Conservation (phyloP, 2,888 invertebrate genomes). For the Muschampia plurimacula region DNA sequence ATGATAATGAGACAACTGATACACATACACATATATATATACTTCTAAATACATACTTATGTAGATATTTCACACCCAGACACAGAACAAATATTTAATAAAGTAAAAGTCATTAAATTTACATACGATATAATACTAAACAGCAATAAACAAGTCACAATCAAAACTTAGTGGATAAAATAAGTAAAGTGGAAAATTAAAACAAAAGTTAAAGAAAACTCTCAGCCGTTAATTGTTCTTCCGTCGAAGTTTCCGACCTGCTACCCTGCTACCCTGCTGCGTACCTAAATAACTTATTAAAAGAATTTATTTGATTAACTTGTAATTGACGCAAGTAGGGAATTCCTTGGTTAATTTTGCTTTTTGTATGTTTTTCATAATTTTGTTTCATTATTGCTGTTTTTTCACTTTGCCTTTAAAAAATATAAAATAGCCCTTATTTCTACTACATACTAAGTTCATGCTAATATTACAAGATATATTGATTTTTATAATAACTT, state of each 20-base stretch:
- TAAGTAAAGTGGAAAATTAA: conserved; percentile 34
- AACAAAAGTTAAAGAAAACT: conserved; percentile 10
- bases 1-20: too few relatives aligned
- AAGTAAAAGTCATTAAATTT: too few relatives aligned
- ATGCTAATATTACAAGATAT: too few relatives aligned
- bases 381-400: too few relatives aligned
- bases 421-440: too few relatives aligned
- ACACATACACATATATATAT: too few relatives aligned
- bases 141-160: background rate
- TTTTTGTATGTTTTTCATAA: background rate
- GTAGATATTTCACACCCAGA: too few relatives aligned
- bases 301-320: conserved; percentile 23
- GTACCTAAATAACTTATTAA: conserved; percentile 24
- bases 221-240: conserved; percentile 26
- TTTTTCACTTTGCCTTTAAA: too few relatives aligned
- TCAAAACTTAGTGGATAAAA: background rate
- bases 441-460: too few relatives aligned
- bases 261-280: conserved; percentile 26
- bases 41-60: too few relatives aligned
- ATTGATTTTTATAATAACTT: too few relatives aligned
- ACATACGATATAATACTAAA: background rate
- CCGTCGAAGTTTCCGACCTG: conserved; percentile 16
- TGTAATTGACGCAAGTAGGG: conserved; percentile 10
- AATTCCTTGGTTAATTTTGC: background rate
- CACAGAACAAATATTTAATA: too few relatives aligned